Conservation (phyloP, 2,113 vertebrate genomes). For the Daphoenositta chrysoptera region DNA sequence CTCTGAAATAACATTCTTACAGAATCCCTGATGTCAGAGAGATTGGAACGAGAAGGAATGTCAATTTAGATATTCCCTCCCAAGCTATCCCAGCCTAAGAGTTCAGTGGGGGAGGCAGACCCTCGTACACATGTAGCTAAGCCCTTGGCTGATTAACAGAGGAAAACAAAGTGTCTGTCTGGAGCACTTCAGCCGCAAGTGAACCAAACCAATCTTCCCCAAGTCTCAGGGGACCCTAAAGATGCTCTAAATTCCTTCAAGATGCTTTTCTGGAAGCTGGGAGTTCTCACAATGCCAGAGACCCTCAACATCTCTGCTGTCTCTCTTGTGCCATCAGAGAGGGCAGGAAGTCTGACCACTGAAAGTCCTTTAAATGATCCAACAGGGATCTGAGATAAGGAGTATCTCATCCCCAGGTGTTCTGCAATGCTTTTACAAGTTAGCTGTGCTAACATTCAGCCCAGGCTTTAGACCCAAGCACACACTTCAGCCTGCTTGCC, state of each 20-base stretch:
- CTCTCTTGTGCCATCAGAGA: not conserved
- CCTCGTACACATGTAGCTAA: rapidly evolving
- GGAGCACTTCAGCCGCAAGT: not conserved
- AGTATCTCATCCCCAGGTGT: not conserved
- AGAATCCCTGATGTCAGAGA: not conserved
- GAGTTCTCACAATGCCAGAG: not conserved
- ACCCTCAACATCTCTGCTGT: not conserved
- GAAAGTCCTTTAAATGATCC: not conserved
- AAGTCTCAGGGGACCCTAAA: not conserved
- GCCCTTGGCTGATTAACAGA: not conserved
- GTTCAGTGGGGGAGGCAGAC: not conserved
- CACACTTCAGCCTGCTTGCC: not conserved
- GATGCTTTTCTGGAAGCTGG: not conserved
- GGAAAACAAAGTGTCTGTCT: not conserved
- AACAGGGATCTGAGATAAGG: not conserved
- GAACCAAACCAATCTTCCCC: not conserved
- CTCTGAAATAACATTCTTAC: not conserved
- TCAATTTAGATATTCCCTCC: not conserved
- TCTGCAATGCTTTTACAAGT: not conserved
- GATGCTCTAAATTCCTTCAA: not conserved
- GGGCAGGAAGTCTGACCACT: not conserved
- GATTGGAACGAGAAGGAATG: not conserved
- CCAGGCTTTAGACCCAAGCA: not conserved
- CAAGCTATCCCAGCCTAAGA: not conserved
- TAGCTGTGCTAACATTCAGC: not conserved